phyloP scores from a whole-genome alignment of 2,113 vertebrate genomes.

The Galeopterus variegatus region DNA sequence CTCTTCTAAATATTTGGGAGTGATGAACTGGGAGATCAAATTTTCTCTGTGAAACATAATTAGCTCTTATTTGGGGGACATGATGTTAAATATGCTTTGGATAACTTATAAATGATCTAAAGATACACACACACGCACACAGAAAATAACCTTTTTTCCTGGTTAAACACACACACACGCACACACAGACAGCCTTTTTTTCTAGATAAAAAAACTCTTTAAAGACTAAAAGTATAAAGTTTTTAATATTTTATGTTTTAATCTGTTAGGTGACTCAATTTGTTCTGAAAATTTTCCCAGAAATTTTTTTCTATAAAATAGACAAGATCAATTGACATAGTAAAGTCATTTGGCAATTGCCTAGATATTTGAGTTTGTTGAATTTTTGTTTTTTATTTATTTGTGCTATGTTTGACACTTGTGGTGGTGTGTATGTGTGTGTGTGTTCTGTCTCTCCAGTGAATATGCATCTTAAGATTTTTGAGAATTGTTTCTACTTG shows the following conservation, averaged over 20 bases:
- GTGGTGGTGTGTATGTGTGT: neutral
- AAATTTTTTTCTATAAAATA: conserved; percentile 38
- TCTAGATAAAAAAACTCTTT: neutral
- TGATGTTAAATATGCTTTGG: conserved; percentile 60
- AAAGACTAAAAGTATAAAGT: neutral
- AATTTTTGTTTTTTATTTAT: neutral
- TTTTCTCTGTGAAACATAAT: conserved; percentile 55
- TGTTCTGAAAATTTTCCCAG: neutral
- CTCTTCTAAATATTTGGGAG: conserved; percentile 64
- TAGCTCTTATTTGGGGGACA: conserved; percentile 12
- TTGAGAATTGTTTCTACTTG: neutral
- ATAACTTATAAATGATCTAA: conserved; percentile 52
- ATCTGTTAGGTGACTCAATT: neutral
- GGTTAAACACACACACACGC: neutral
- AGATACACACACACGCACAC: neutral
- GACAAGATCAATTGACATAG: neutral
- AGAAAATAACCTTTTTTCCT: neutral
- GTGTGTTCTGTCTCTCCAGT: neutral
- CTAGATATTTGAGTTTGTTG: neutral
- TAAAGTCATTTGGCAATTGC: neutral
- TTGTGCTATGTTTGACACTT: neutral
- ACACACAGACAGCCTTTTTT: neutral
- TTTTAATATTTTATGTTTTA: neutral
- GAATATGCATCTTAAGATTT: neutral
- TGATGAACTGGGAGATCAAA: neutral